Evolutionary conservation across 2,888 invertebrate genomes (phyloP).

Genomic region (Orthosia cruda): DNA sequence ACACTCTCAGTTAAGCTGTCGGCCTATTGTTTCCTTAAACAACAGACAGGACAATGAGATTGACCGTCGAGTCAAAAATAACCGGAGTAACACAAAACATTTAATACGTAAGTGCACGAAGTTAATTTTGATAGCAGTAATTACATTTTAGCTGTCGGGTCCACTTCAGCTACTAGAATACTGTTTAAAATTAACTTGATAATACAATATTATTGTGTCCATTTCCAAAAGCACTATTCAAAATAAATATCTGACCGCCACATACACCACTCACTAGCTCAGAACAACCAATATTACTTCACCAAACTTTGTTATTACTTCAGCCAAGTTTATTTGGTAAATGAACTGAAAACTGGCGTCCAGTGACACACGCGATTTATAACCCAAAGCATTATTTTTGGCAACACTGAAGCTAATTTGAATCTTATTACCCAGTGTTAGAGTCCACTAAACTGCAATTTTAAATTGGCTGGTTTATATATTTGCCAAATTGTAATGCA

Average conservation of each 20-base stretch:
- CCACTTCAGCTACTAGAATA: too few species aligned
- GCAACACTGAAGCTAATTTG: slow-evolving; percentile 64
- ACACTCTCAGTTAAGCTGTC: too few species aligned
- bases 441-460: slow-evolving; percentile 1
- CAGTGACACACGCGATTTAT: slow-evolving; percentile 83
- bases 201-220: neutral
- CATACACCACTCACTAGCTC: slow-evolving; percentile 67
- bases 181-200: too few species aligned
- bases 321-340: slow-evolving; percentile 86
- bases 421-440: slow-evolving; percentile 62
- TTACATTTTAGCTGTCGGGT: too few species aligned
- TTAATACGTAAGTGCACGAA: too few species aligned
- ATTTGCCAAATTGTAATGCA: slow-evolving; percentile 52
- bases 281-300: slow-evolving; percentile 79
- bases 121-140: too few species aligned
- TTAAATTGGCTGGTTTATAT: slow-evolving; percentile 3
- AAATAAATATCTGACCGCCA: slow-evolving; percentile 43
- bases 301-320: slow-evolving; percentile 87
- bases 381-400: slow-evolving; percentile 69
- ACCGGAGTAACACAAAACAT: too few species aligned
- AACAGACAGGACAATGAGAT: too few species aligned
- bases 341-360: slow-evolving; percentile 86
- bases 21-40: too few species aligned
- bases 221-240: slow-evolving; percentile 4
- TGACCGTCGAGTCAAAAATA: too few species aligned